Evolutionary conservation across 2,113 vertebrate species (phyloP).

Genomic region (Acanthochromis polyacanthus): DNA sequence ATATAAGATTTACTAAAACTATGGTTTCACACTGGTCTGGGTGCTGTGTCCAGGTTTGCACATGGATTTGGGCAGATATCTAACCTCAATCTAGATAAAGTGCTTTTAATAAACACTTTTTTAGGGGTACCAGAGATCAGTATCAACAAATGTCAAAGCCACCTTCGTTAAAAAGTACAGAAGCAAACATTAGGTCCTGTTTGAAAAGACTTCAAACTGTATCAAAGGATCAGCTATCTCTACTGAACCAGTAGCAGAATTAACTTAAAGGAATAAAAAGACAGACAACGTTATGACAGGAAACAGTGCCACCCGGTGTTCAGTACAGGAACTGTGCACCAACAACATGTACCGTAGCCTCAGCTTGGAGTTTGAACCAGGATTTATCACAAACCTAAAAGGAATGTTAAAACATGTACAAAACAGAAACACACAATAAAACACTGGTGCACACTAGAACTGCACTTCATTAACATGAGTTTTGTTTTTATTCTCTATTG

Average conservation of each 20-base stretch:
- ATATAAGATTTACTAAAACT: too few species aligned
- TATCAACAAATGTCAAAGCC: not conserved
- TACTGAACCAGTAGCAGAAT: slow-evolving; percentile 15
- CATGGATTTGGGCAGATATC: too few species aligned
- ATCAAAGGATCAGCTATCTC: not conserved
- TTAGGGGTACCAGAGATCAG: not conserved
- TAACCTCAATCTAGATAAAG: too few species aligned
- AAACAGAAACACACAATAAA: slow-evolving; percentile 36
- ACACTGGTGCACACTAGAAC: slow-evolving; percentile 22
- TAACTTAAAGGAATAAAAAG: not conserved
- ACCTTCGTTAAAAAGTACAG: not conserved
- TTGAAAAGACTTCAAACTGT: slow-evolving; percentile 11
- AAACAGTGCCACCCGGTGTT: slow-evolving; percentile 53
- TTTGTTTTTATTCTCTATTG: slow-evolving; percentile 34
- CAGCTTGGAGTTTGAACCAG: not conserved
- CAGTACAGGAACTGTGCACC: slow-evolving; percentile 29
- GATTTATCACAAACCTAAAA: slow-evolving; percentile 40
- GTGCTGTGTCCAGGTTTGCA: too few species aligned
- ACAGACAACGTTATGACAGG: not conserved
- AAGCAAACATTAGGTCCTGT: not conserved
- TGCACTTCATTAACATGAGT: slow-evolving; percentile 31
- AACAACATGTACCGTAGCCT: not conserved
- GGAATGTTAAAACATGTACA: slow-evolving; percentile 69
- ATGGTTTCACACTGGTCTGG: too few species aligned
- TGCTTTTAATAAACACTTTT: too few species aligned